Evolutionary conservation across 2,888 invertebrate genomes (phyloP), one percentile per base, ranked within the genome.

Genomic region (Lasioglossum lativentre): DNA sequence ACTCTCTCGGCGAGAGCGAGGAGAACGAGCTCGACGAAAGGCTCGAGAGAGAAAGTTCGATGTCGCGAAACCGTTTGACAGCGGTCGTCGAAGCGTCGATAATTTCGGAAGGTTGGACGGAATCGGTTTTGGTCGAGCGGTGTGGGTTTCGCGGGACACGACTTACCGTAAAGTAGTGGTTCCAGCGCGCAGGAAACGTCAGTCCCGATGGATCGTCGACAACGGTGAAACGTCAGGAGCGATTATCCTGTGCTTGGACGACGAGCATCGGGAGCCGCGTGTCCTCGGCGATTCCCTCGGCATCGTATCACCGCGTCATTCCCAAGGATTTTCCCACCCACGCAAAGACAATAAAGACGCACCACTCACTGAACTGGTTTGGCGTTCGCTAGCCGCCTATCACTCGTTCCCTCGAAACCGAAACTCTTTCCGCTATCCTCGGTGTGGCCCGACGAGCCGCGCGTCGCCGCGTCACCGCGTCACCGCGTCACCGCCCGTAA

Each of bases 121-220:
- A 34, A 19, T 30, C 63, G 27, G 23, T 52, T 47, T 10, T 10
- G 52, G 23, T 23, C n/a, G 52, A 23, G 19, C 23, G 47, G 52
- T 10, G 52, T 0, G 2, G 52, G 52, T 52, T 23, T 52, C 68
- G 74, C 74, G 80, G 66, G 71, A 84, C 75, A 74, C 70, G 88
- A 94, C 94, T 94, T 93, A 94, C 93, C 94, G 90, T 90, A 84
- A 90, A 94, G 94, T 94, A 94, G 95, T 94, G 93, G 94, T 93
- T 93, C 92, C 93, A 91, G 84, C 85, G 89, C 74, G 88, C 86
- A 90, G 92, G 92, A 93, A 93, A 93, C 93, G 92, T 93, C 92
- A 93, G 91, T 90, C 90, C 88, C 86, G 90, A 80, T 75, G 88
- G 74, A 70, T 72, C 81, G 83, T 80, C 86, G 80, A 76, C 83